Percentiles rank a stretch among this genome's conserved stretches.
phyloP scores from a whole-genome alignment of 2,113 vertebrate species.

The Nymphicus hollandicus region DNA sequence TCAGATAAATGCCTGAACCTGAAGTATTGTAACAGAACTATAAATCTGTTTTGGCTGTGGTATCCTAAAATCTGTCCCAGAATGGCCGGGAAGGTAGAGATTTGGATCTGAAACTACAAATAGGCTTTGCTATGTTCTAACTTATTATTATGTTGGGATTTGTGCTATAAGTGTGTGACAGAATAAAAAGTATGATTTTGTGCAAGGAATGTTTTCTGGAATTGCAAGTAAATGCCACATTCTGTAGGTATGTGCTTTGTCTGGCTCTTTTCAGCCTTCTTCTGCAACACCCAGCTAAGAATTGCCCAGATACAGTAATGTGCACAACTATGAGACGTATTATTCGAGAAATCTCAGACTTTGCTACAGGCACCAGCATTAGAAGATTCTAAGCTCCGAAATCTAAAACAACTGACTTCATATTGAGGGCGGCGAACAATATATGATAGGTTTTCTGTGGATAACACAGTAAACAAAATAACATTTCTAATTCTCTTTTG shows the following conservation, averaged over 20 bases:
- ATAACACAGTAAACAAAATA: not conserved
- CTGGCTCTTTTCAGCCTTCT: not conserved
- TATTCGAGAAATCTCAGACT: slow-evolving; percentile 34
- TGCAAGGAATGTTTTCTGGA: slow-evolving; percentile 8
- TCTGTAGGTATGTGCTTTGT: not conserved
- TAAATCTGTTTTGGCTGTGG: not conserved
- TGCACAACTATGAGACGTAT: not conserved
- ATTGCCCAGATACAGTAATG: not conserved
- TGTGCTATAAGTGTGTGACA: not conserved
- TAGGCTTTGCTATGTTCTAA: not conserved
- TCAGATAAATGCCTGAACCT: not conserved
- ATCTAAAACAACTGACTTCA: not conserved
- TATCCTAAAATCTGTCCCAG: slow-evolving; percentile 8
- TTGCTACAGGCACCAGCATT: not conserved
- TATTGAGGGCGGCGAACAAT: not conserved
- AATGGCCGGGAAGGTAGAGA: not conserved
- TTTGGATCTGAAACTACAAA: slow-evolving; percentile 20
- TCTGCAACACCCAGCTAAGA: not conserved
- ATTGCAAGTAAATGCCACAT: not conserved
- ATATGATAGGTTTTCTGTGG: not conserved
- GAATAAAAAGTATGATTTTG: not conserved
- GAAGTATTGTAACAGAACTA: not conserved
- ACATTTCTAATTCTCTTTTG: not conserved
- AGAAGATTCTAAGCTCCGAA: not conserved
- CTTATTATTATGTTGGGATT: slow-evolving; percentile 9